Percentiles rank a stretch among this genome's conserved stretches.
Evolutionary conservation across 1,140 invertebrate species (phyloP).

Genomic region (Acyrthosiphon pisum): DNA sequence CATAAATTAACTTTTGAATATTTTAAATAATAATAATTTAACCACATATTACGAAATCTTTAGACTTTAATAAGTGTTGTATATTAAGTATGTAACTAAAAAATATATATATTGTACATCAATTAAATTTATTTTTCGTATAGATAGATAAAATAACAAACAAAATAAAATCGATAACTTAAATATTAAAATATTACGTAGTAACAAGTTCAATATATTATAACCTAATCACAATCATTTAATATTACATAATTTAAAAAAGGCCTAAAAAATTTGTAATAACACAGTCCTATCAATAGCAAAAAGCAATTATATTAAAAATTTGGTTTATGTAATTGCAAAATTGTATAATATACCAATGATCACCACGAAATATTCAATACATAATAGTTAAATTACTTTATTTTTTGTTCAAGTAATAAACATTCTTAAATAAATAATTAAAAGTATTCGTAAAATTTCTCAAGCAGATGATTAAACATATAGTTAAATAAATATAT

Average conservation of each 20-base stretch:
- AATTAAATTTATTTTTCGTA: neutral
- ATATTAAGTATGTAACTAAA: neutral
- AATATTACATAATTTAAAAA: neutral
- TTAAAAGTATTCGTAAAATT: neutral
- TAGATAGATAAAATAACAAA: neutral
- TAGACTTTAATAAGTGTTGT: neutral
- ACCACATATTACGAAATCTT: neutral
- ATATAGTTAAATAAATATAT: neutral
- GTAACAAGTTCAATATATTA: neutral
- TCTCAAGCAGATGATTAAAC: neutral
- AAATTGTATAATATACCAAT: neutral
- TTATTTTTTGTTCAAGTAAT: neutral
- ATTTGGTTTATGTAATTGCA: too few species aligned
- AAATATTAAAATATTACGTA: neutral
- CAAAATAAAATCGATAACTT: neutral
- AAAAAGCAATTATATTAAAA: neutral
- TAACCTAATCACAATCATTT: neutral
- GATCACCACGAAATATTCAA: neutral
- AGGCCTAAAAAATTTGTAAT: neutral
- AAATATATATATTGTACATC: neutral
- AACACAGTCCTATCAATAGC: neutral
- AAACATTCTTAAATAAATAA: too few species aligned
- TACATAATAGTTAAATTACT: neutral
- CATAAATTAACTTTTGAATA: neutral
- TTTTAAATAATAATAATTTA: neutral